phyloP scores from a whole-genome alignment of 2,113 vertebrate species.

The Himantopus leucocephalus region DNA sequence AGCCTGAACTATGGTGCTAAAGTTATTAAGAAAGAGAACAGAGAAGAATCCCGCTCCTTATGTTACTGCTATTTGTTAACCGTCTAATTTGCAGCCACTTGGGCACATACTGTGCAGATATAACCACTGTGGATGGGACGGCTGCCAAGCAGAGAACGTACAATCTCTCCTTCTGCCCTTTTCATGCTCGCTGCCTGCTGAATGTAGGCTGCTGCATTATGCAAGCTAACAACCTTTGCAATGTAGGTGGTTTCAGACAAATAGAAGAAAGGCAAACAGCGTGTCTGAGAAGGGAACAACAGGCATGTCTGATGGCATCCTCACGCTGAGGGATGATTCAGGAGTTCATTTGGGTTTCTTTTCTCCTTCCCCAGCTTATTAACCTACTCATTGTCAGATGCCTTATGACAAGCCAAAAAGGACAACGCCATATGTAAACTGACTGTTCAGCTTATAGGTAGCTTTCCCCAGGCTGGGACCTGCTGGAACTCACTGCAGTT shows the following conservation, averaged over 20 bases:
- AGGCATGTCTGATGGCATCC: not conserved
- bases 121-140: not conserved
- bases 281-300: not conserved
- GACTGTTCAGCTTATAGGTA: not conserved
- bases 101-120: not conserved
- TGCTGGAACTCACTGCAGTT: not conserved
- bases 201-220: not conserved
- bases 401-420: not conserved
- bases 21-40: not conserved
- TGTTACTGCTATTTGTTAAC: not conserved
- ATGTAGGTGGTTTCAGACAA: not conserved
- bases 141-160: not conserved
- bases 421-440: fast-evolving
- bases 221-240: not conserved
- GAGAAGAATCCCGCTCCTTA: not conserved
- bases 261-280: not conserved
- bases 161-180: not conserved
- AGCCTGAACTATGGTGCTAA: not conserved
- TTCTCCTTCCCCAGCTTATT: not conserved
- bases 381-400: not conserved
- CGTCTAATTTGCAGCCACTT: not conserved
- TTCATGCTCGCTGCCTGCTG: not conserved
- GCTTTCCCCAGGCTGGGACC: not conserved
- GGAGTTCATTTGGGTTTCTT: not conserved
- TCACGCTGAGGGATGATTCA: not conserved